These are phyloP conservation scores for Pipa parva DNA, from an alignment of 2,113 vertebrate genomes.

Conservation along the genomic window DNA sequence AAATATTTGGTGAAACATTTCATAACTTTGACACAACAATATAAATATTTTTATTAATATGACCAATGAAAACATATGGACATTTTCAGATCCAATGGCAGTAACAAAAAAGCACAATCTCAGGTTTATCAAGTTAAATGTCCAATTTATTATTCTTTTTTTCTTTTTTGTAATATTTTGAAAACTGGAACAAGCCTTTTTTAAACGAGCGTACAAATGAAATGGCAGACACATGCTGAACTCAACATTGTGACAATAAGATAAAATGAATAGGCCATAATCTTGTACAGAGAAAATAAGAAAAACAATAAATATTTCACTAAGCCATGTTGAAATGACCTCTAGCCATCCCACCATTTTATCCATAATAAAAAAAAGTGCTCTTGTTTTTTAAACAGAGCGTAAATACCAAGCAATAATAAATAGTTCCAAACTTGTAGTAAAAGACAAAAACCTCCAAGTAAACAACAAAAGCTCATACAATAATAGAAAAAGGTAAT, in stretches of 20 bases:
- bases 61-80: neutral
- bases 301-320: slow-evolving; percentile 84
- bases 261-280: slow-evolving; percentile 69
- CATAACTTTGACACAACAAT: neutral
- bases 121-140: slow-evolving; percentile 76
- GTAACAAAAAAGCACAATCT: slow-evolving; percentile 61
- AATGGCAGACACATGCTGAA: slow-evolving; percentile 83
- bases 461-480: slow-evolving; percentile 81
- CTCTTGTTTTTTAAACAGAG: slow-evolving; percentile 70
- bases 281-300: slow-evolving; percentile 79
- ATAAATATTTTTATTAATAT: neutral
- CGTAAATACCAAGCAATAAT: slow-evolving; percentile 82
- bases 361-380: slow-evolving; percentile 74
- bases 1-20: neutral
- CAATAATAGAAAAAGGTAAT: slow-evolving; percentile 83
- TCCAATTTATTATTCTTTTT: slow-evolving; percentile 71
- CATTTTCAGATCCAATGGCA: neutral
- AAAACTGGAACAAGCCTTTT: slow-evolving; percentile 82
- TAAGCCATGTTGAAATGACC: slow-evolving; percentile 77
- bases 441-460: slow-evolving; percentile 79
- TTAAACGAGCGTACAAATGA: slow-evolving; percentile 81
- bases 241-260: slow-evolving; percentile 74
- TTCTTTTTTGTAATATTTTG: slow-evolving; percentile 63
- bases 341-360: slow-evolving; percentile 76
- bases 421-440: slow-evolving; percentile 84